phyloP scores from a whole-genome alignment of 2,797 vertebrate species.

The Mus minutoides region DNA sequence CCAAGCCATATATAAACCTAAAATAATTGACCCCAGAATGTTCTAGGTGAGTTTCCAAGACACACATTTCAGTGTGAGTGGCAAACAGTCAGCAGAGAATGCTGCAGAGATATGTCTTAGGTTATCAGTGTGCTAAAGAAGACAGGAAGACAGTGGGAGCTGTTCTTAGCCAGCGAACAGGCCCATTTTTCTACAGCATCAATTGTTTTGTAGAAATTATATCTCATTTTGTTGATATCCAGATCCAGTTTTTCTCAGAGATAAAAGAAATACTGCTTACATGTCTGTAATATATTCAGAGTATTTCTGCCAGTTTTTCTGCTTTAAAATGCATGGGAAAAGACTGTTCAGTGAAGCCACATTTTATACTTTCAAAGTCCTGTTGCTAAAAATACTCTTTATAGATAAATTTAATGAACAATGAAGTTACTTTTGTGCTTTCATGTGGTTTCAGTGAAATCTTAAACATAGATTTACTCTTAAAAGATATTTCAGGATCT shows the following conservation, averaged over 20 bases:
- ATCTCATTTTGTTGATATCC: constrained; percentile 27
- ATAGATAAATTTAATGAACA: not conserved
- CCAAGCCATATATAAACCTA: not conserved
- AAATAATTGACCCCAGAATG: not conserved
- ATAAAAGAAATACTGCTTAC: constrained; percentile 19
- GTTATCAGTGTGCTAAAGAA: not conserved
- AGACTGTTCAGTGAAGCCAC: not conserved
- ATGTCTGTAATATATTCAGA: constrained; percentile 33
- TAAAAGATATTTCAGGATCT: constrained; percentile 17
- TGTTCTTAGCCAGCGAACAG: not conserved
- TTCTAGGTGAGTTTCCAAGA: constrained; percentile 8
- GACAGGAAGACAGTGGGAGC: not conserved
- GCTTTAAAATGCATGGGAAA: constrained; percentile 28
- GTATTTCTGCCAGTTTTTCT: not conserved
- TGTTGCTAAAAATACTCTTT: not conserved
- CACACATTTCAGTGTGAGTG: not conserved
- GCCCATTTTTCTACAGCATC: not conserved
- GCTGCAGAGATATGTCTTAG: not conserved
- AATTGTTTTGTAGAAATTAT: not conserved
- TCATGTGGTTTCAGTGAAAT: not conserved
- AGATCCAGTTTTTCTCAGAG: not conserved
- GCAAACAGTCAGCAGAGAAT: not conserved
- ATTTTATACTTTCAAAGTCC: not conserved
- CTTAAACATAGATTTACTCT: not conserved
- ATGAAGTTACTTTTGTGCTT: not conserved